Evolutionary conservation across 2,113 vertebrate genomes (phyloP).

Genomic region (Paedocypris sp.): DNA sequence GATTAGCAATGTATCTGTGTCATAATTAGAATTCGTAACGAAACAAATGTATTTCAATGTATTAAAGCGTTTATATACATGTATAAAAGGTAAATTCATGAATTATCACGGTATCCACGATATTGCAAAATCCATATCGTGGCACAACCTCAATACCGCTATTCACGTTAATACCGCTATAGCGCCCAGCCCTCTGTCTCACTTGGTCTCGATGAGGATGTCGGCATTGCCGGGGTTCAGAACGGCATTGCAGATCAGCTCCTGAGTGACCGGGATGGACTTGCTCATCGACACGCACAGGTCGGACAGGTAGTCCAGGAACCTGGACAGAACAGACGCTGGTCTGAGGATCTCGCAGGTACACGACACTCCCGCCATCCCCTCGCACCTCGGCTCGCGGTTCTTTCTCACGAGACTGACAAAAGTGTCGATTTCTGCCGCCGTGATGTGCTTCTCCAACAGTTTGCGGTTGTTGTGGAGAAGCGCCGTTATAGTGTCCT

Average conservation of each 20-base stretch:
- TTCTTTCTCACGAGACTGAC: conserved; percentile 96
- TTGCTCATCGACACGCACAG: conserved; percentile 97
- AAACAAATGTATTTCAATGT: too few species aligned
- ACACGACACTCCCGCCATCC: neutral
- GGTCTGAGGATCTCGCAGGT: too few species aligned
- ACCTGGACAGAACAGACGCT: conserved; percentile 65
- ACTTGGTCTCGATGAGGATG: conserved; percentile 98
- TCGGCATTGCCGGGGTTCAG: conserved; percentile 84
- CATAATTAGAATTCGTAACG: too few species aligned
- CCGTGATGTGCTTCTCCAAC: conserved; percentile 95
- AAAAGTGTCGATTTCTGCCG: conserved; percentile 95
- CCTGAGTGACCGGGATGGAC: conserved; percentile 96
- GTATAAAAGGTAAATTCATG: too few species aligned
- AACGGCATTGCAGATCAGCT: conserved; percentile 92
- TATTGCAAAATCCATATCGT: too few species aligned
- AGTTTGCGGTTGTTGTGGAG: conserved; percentile 96
- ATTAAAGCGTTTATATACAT: too few species aligned
- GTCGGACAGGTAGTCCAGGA: conserved; percentile 95
- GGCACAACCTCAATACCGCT: too few species aligned
- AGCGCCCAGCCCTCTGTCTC: too few species aligned
- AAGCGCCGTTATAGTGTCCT: conserved; percentile 94
- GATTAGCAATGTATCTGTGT: too few species aligned
- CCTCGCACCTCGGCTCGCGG: conserved; percentile 82
- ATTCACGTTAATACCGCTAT: too few species aligned
- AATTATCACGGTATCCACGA: too few species aligned